phyloP scores from a whole-genome alignment of 2,797 vertebrate genomes.

The Lithobates sylvaticus region DNA sequence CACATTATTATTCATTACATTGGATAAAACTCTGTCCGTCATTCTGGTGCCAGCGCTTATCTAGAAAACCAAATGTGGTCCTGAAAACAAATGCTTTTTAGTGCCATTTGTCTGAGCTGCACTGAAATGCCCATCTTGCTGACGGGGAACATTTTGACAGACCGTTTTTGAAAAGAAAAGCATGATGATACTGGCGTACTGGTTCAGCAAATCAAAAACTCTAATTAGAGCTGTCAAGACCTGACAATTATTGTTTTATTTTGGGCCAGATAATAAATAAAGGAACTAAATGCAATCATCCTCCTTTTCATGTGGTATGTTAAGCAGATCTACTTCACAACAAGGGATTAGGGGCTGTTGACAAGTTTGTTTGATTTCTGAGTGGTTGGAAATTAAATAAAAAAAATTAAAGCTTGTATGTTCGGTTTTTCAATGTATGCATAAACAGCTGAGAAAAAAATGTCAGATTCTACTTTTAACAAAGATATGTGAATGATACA shows the following conservation, averaged over 20 bases:
- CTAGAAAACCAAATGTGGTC: not conserved
- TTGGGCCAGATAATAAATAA: conserved; percentile 27
- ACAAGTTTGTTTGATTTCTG: conserved; percentile 9
- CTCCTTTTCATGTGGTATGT: conserved; percentile 43
- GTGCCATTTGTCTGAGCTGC: not conserved
- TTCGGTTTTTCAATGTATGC: not conserved
- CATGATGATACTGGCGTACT: not conserved
- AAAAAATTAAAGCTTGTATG: not conserved
- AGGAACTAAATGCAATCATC: conserved; percentile 47
- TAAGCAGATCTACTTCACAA: conserved; percentile 26
- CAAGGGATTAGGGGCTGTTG: conserved; percentile 21
- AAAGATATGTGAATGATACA: too few species aligned
- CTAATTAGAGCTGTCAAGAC: conserved; percentile 42
- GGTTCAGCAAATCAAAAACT: not conserved
- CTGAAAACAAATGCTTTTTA: not conserved
- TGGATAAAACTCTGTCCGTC: not conserved
- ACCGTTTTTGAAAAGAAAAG: not conserved
- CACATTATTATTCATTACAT: not conserved
- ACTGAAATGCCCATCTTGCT: conserved; percentile 3
- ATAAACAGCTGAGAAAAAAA: not conserved
- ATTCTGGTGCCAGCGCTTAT: not conserved
- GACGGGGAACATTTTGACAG: conserved; percentile 10
- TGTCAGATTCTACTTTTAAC: not conserved
- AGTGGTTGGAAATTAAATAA: conserved; percentile 22
- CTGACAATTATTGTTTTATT: conserved; percentile 20